Conservation (phyloP, 2,113 vertebrate species). For the Prietella phreatophila region DNA sequence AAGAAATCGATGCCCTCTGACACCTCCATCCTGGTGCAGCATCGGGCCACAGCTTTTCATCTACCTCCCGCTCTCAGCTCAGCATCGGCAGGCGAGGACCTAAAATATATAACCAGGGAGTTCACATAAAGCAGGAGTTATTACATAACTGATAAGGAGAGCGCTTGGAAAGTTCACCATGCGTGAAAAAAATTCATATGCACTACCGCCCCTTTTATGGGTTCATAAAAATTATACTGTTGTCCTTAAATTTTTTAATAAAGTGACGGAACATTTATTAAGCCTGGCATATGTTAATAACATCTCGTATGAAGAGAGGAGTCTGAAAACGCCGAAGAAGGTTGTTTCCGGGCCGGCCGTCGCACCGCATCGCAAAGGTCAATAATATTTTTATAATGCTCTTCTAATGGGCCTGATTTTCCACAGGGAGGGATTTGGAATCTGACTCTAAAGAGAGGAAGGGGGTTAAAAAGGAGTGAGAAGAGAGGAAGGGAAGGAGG, state of each 20-base stretch:
- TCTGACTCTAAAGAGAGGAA: conserved; percentile 55
- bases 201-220: conserved; percentile 89
- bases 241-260: conserved; percentile 92
- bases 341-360: conserved; percentile 57
- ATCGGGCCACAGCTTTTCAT: conserved; percentile 37
- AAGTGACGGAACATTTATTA: conserved; percentile 91
- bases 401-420: conserved; percentile 64
- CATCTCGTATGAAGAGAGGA: conserved; percentile 49
- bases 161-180: conserved; percentile 89
- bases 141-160: conserved; percentile 80
- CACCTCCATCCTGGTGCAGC: background rate
- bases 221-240: conserved; percentile 88
- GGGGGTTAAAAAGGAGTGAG: conserved; percentile 43
- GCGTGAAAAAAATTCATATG: conserved; percentile 88
- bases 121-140: conserved; percentile 84
- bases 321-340: conserved; percentile 61
- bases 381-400: conserved; percentile 74
- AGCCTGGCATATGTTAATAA: conserved; percentile 87
- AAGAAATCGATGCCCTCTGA: conserved; percentile 38
- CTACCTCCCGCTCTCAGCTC: background rate
- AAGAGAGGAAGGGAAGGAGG: conserved; percentile 8
- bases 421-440: conserved; percentile 56
- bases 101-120: conserved; percentile 54
- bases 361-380: conserved; percentile 67
- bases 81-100: conserved; percentile 16